Evolutionary conservation across 2,113 vertebrate species (phyloP), one percentile per base, ranked within the genome.

Genomic region (Callithrix jacchus): DNA sequence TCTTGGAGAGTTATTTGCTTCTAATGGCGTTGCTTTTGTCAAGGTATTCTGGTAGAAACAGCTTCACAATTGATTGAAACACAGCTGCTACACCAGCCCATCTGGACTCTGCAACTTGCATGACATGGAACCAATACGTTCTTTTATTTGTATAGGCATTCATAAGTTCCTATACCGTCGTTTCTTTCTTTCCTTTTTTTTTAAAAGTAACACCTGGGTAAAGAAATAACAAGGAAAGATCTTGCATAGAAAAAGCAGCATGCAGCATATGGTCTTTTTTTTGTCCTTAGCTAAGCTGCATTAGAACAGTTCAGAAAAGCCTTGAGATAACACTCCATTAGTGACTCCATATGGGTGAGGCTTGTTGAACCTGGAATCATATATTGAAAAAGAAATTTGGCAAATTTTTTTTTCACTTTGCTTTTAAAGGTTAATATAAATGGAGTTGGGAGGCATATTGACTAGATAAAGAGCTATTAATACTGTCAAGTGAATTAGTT

Each of bases 41-140:
- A 96, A 96, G 54, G 45, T 58, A 93, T 97, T 70, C 92, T 27
- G 42, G 56, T 87, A 94, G 70, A 91, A 97, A 95, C 56, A 96
- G 49, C 61, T 95, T 96, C 87, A 93, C 61, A 92, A 37, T 64
- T 98, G 89, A 97, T 93, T 25, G 27, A 97, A 89, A 84, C 89
- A 91, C 91, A 96, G 82, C 93, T 96, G 81, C 95, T 91, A 97
- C 73, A 89, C 23, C 49, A 97, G 74, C 32, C 95, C 92, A 95
- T 96, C 87, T 95, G 74, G 89, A 96, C 76, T 76, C 61, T 89
- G 89, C 17, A 93, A 96, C 86, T 93, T 91, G 45, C 49, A 87
- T 87, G 61, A 96, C 47, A 85, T 27, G 64, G 9, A 45, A n/a
- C 71, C 49, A 95, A 81, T 83, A 95, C 77, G 73, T 94, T 96